Conservation (phyloP, 2,797 vertebrate genomes). For the Sandelia bainsii region DNA sequence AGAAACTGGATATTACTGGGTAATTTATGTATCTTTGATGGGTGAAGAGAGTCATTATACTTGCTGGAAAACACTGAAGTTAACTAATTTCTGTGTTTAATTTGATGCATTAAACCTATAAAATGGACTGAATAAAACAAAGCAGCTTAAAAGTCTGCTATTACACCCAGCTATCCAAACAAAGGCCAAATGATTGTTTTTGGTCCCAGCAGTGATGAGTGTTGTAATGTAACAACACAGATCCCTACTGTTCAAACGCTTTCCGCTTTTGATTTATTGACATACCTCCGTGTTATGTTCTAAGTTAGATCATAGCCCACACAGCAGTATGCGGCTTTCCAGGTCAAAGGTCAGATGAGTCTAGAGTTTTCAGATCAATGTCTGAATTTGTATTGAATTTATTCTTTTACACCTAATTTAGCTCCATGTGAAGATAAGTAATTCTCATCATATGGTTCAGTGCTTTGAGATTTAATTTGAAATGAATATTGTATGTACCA, state of each 20-base stretch:
- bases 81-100: background rate
- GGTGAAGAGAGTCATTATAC: background rate
- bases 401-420: constrained; percentile 55
- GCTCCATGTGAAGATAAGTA: constrained; percentile 21
- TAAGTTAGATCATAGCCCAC: constrained; percentile 45
- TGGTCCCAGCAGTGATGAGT: constrained; percentile 13
- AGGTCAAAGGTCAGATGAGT: constrained; percentile 60
- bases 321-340: constrained; percentile 32
- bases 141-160: background rate
- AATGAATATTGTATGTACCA: constrained; percentile 1
- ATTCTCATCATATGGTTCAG: constrained; percentile 31
- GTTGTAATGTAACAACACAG: constrained; percentile 27
- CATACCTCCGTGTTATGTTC: constrained; percentile 22
- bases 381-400: constrained; percentile 54
- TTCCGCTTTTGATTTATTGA: constrained; percentile 58
- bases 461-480: constrained; percentile 22
- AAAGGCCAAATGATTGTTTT: constrained; percentile 10
- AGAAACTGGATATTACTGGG: no score
- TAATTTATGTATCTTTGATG: background rate
- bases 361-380: constrained; percentile 58
- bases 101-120: background rate
- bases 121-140: background rate
- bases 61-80: background rate
- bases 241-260: constrained; percentile 33
- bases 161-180: constrained; percentile 13